Evolutionary conservation across 1,140 invertebrate species (phyloP), one percentile per base, ranked within the genome.

Genomic region (Macrobrachium rosenbergii): DNA sequence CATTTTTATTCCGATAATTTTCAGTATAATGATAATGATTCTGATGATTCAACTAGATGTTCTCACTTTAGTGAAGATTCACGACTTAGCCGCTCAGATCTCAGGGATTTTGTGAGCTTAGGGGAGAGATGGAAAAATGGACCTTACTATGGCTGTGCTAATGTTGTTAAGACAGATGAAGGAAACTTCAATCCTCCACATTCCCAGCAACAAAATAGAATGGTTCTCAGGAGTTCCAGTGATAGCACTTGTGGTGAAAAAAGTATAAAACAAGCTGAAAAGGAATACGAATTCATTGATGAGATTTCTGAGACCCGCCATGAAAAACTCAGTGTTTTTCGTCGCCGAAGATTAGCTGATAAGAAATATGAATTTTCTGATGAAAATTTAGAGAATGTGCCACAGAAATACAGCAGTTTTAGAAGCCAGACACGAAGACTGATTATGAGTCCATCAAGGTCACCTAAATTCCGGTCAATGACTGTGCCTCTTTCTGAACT

Each of bases 311-410:
- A 96, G 89, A 93, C 89, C 23, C 83, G 89, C 3, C 88, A 90
- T 45, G 96, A 97, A 91, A 97, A 96, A 91, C 93, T 97, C 6
- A 86, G 89, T 79, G 69, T 90, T 7, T 90, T 90, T 77, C 59
- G 90, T 59, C 83, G 88, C 80, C 89, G 96, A 76, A 93, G 96
- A 5, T 91, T 97, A 58, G 97, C 97, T 0, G 96, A 98, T 90
- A 98, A 97, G 91, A 97, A 97, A 91, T 98, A 98, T 91, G 97
- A 97, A 91, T 97, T 97, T 90, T 96, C 95, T 6, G 96, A 97
- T 83, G 96, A 96, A 90, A 96, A 92, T 76, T 89, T 91, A 37
- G 91, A 96, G 91, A 96, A 96, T 91, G 83, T 90, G 28, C 90
- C 89, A 60, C 88, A 89, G 60, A 89, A 90, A 28, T 89, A 90